These are phyloP conservation scores for Drosophila robusta DNA, from an alignment of 2,888 invertebrate species.

Conservation along the genomic window DNA sequence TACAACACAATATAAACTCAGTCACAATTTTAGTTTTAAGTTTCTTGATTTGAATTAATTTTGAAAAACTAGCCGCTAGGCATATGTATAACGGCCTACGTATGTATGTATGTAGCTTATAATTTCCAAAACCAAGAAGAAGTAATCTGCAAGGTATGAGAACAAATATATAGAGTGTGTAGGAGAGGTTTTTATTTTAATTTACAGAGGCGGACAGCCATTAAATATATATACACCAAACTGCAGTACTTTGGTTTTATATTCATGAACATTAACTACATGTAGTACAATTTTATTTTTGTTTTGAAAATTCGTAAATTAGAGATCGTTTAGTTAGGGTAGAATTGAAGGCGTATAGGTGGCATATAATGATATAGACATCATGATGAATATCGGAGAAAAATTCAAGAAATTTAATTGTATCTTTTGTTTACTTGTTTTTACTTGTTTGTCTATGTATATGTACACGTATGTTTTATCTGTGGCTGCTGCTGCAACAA, in stretches of 20 bases:
- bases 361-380: neutral
- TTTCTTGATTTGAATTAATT: slow-evolving; percentile 16
- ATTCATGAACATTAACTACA: neutral
- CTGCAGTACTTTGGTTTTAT: neutral
- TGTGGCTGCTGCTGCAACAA: slow-evolving; percentile 16
- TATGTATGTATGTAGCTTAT: slow-evolving; percentile 33
- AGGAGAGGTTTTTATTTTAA: neutral
- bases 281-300: neutral
- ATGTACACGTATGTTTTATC: neutral
- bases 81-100: slow-evolving; percentile 10
- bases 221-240: too few relatives aligned
- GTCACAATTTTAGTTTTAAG: slow-evolving; percentile 15
- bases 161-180: neutral
- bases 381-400: neutral
- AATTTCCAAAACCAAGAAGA: slow-evolving; percentile 24
- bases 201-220: neutral
- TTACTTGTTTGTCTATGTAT: neutral
- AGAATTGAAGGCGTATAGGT: neutral
- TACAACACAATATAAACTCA: slow-evolving; percentile 24
- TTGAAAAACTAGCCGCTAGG: slow-evolving; percentile 6
- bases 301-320: neutral
- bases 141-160: slow-evolving; percentile 7
- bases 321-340: neutral
- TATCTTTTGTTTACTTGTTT: slow-evolving; percentile 2
- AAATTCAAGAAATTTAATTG: neutral